Percentiles rank a stretch among this genome's conserved stretches.
Evolutionary conservation across 2,797 vertebrate species (phyloP).

Genomic region (Hyperoplus lanceolatus): DNA sequence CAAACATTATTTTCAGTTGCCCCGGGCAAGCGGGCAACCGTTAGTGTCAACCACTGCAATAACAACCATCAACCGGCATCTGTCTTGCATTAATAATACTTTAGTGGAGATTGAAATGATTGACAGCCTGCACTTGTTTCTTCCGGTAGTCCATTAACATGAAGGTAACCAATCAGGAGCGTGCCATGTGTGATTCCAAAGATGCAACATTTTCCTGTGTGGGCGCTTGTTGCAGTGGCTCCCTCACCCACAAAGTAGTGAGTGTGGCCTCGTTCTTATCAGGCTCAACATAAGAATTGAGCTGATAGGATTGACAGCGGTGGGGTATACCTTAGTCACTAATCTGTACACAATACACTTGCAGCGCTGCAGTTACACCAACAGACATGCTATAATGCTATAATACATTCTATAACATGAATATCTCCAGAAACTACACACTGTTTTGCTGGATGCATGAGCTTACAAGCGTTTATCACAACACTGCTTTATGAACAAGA

Average conservation of each 20-base stretch:
- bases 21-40: too few species aligned
- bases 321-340: background rate
- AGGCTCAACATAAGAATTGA: background rate
- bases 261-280: background rate
- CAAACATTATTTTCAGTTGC: too few species aligned
- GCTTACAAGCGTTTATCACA: background rate
- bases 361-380: background rate
- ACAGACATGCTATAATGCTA: background rate
- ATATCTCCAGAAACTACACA: background rate
- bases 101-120: too few species aligned
- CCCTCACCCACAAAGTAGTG: background rate
- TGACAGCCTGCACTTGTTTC: too few species aligned
- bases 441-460: background rate
- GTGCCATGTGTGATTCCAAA: background rate
- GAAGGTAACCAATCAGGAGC: background rate
- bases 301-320: conserved; percentile 5
- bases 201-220: background rate
- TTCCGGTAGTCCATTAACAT: too few species aligned
- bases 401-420: too few species aligned
- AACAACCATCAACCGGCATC: too few species aligned
- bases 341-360: conserved; percentile 2
- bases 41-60: too few species aligned
- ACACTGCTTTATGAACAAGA: background rate
- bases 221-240: too few species aligned
- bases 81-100: too few species aligned